phyloP scores from a whole-genome alignment of 2,797 vertebrate genomes.

The Parauchenoglanis punctatus region DNA sequence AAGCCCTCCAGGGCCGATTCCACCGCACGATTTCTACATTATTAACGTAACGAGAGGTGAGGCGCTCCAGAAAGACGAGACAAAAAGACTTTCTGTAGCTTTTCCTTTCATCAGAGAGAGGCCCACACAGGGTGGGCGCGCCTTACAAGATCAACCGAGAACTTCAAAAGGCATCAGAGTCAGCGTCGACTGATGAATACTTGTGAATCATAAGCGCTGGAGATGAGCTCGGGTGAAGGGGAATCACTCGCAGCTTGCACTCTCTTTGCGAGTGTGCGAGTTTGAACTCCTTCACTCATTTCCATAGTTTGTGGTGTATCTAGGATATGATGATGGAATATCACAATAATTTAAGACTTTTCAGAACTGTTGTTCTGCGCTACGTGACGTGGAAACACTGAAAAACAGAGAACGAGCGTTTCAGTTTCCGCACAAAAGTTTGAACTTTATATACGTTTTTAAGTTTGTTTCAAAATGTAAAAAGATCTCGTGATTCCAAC shows the following conservation, averaged over 20 bases:
- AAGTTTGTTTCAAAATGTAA: too few relatives aligned
- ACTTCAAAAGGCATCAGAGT: conserved; percentile 22
- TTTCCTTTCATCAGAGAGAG: conserved; percentile 35
- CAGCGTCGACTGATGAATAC: background rate
- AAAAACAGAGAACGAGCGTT: background rate
- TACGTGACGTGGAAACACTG: background rate
- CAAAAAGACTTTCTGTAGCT: conserved; percentile 32
- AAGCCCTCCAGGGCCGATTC: conserved; percentile 21
- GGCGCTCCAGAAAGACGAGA: conserved; percentile 39
- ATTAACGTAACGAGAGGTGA: conserved; percentile 52
- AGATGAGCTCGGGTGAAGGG: background rate
- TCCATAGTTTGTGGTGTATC: background rate
- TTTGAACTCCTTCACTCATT: background rate
- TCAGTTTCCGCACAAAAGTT: too few relatives aligned
- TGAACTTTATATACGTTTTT: too few relatives aligned
- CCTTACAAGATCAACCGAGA: conserved; percentile 29
- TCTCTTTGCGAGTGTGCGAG: background rate
- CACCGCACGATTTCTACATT: conserved; percentile 33
- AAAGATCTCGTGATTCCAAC: too few relatives aligned
- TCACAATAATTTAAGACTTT: background rate
- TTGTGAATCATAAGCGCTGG: background rate
- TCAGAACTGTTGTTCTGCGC: background rate
- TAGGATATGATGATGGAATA: background rate
- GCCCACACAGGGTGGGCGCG: conserved; percentile 26
- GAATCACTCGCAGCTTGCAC: background rate